These are phyloP conservation scores for Ashinkailepas kermadecensis DNA, from an alignment of 2,888 invertebrate genomes.

Conservation along the genomic window DNA sequence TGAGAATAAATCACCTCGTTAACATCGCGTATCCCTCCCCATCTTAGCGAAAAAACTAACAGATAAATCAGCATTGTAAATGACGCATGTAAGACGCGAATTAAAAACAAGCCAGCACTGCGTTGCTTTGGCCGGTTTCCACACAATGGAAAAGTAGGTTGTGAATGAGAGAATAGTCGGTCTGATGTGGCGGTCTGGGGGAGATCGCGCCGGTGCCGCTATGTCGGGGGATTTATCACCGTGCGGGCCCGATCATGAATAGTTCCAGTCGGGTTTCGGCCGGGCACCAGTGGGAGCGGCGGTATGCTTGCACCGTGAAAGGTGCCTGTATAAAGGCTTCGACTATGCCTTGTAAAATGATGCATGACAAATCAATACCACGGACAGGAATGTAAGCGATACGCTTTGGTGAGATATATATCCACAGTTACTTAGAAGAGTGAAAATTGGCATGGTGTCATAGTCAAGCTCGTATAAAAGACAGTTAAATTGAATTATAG, in stretches of 20 bases:
- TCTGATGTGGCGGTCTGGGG: too few relatives aligned
- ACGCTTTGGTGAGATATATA: neutral
- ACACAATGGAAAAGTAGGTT: neutral
- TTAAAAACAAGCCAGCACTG: neutral
- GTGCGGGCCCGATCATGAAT: neutral
- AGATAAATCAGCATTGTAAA: neutral
- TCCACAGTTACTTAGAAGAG: neutral
- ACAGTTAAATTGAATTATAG: slow-evolving; percentile 1
- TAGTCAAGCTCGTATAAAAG: neutral
- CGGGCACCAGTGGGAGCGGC: neutral
- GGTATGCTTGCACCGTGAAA: neutral
- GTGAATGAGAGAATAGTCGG: too few relatives aligned
- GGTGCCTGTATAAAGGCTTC: neutral
- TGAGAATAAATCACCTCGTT: neutral
- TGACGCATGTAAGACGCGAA: neutral
- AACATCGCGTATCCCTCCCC: neutral
- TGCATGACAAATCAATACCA: too few relatives aligned
- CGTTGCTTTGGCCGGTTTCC: neutral
- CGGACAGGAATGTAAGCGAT: neutral
- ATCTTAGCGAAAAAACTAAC: neutral
- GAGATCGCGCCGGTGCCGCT: neutral
- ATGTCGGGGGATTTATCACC: neutral
- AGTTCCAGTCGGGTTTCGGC: neutral
- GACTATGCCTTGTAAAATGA: neutral
- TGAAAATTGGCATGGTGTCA: neutral